Percentiles rank a stretch among this genome's conserved stretches.
Conservation (phyloP, 2,888 invertebrate species). For the Abrostola triplasia region DNA sequence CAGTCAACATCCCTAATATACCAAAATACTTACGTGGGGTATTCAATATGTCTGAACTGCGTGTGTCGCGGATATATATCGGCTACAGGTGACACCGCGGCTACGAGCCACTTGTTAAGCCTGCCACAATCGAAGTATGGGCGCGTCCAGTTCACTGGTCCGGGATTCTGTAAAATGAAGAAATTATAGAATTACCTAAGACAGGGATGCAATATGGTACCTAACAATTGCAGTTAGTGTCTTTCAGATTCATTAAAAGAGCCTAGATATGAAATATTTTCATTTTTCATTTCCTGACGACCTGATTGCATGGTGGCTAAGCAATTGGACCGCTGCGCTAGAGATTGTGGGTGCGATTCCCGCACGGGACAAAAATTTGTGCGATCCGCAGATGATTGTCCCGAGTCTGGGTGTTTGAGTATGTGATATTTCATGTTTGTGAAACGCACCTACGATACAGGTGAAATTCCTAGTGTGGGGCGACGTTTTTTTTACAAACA, state of each 20-base stretch:
- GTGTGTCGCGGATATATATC: constrained; percentile 98
- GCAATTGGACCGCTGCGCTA: too few species aligned
- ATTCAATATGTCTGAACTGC: constrained; percentile 97
- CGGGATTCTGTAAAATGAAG: constrained; percentile 82
- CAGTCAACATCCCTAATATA: too few species aligned
- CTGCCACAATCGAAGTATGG: constrained; percentile 99
- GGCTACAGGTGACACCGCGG: constrained; percentile 97
- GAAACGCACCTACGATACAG: too few species aligned
- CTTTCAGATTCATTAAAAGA: background rate
- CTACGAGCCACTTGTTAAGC: constrained; percentile 98
- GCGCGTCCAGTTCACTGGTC: constrained; percentile 97
- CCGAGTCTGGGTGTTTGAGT: too few species aligned
- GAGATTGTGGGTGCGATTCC: too few species aligned
- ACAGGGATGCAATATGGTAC: background rate
- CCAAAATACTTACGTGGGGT: constrained; percentile 92
- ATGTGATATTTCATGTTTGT: too few species aligned
- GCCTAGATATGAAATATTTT: background rate
- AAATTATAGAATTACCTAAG: constrained; percentile 1
- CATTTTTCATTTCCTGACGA: too few species aligned
- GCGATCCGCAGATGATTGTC: too few species aligned
- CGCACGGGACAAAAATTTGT: too few species aligned
- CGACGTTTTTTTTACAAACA: too few species aligned
- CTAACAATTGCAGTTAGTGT: background rate
- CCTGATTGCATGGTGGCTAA: too few species aligned
- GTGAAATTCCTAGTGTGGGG: too few species aligned